Evolutionary conservation across 2,797 vertebrate genomes (phyloP), one percentile per base, ranked within the genome.

Genomic region (Ctenopoma kingsleyae): DNA sequence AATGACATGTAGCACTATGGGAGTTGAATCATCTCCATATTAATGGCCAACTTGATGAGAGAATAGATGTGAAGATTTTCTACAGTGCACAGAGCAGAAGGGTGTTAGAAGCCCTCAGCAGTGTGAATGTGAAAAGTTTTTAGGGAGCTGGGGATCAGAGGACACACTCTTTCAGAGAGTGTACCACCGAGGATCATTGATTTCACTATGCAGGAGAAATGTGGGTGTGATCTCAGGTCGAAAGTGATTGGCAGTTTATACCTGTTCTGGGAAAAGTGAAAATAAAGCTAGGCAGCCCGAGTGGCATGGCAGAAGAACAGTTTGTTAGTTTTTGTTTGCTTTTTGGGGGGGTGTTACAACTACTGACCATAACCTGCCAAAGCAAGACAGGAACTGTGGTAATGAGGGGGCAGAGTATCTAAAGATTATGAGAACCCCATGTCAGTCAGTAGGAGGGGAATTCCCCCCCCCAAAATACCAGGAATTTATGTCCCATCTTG

Each of bases 1-100:
- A 91, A 89, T 85, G 88, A 91, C 80, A 88, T 90, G 72, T 82
- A 85, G 81, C 84, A 81, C 80, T 64, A 48, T 59, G 83, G 85
- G 91, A 90, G 85, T 87, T 87, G 74, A 85, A 84, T 81, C 80
- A 86, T 84, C 82, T 93, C 82, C 72, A 83, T 92, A 89, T 91
- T 91, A 92, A 91, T 89, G 77, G 66, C 80, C 81, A 83, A 73
- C 82, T 84, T 85, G 82, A 76, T 62, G 55, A 78, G 86, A 85
- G 81, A 90, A 77, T 56, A 78, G 74, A 76, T 70, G 78, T 77
- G 38, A 74, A 67, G 72, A 61, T 67, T 81, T 83, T 87, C 64
- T 41, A 47, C 54, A 56, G 55, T 35, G 52, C 64, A 55, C 47
- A 55, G 75, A 66, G 63, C 35, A 41, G 60, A 74, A 64, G 49